These are phyloP conservation scores for Macrotus californicus DNA, from an alignment of 2,113 vertebrate species.

Conservation along the genomic window DNA sequence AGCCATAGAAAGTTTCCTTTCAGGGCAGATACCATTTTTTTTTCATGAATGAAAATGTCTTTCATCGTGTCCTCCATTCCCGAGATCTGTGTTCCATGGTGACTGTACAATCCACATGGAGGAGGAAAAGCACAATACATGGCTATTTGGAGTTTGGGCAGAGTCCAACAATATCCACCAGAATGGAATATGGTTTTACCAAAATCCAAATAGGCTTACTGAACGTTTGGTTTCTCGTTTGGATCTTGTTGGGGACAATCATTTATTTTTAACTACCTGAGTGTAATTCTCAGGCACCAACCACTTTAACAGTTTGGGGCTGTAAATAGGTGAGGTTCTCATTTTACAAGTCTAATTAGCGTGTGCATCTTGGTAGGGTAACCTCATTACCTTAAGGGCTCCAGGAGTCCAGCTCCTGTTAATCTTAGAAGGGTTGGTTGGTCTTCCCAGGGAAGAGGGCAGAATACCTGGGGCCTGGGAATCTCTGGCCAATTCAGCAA, in stretches of 20 bases:
- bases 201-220: not conserved
- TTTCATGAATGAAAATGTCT: not conserved
- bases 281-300: not conserved
- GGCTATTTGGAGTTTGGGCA: not conserved
- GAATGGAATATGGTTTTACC: not conserved
- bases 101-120: not conserved
- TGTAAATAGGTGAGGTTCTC: not conserved
- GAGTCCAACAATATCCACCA: not conserved
- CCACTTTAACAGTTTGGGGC: not conserved
- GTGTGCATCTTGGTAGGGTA: not conserved
- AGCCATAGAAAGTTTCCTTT: not conserved
- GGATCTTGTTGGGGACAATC: not conserved
- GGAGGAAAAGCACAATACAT: not conserved
- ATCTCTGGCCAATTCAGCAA: not conserved
- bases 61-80: not conserved
- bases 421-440: not conserved
- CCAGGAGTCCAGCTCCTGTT: not conserved
- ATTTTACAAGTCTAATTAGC: slow-evolving; percentile 26
- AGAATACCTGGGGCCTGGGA: not conserved
- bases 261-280: slow-evolving; percentile 8
- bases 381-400: not conserved
- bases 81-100: not conserved
- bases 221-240: not conserved
- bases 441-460: not conserved
- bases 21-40: not conserved